A percentile compares a stretch with the other conserved stretches of the same genome.
Evolutionary conservation across 2,797 vertebrate genomes (phyloP).

Genomic region (Basileuterus tristriatus): DNA sequence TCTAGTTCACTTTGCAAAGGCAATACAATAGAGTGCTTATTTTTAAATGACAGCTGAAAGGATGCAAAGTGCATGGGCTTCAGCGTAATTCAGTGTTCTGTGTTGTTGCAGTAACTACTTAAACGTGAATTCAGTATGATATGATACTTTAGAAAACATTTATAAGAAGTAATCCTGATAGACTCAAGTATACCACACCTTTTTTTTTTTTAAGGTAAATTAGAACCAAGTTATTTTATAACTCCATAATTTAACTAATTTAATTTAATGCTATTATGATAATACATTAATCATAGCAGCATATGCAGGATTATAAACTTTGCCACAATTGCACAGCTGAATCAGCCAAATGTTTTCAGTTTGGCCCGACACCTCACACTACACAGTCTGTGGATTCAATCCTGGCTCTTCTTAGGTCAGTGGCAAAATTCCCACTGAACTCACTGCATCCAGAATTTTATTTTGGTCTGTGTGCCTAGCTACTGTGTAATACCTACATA

Average conservation of each 20-base stretch:
- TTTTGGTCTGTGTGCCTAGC: neutral
- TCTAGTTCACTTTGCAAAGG: conserved; percentile 23
- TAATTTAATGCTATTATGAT: neutral
- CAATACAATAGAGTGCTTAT: conserved; percentile 11
- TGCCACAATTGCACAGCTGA: neutral
- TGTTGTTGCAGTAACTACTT: neutral
- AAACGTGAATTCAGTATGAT: neutral
- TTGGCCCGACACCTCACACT: neutral
- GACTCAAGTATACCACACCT: neutral
- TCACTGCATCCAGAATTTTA: neutral
- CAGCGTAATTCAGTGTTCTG: neutral
- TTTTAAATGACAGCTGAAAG: conserved; percentile 31
- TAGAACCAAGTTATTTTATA: neutral
- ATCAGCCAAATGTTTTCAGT: neutral
- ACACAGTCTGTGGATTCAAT: neutral
- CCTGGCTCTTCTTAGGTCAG: neutral
- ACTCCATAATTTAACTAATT: neutral
- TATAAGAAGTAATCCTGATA: neutral
- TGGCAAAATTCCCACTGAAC: neutral
- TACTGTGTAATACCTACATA: neutral
- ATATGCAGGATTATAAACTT: neutral
- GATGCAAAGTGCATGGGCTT: neutral
- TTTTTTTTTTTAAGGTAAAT: neutral
- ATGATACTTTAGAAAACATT: neutral
- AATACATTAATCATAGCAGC: neutral